These are phyloP conservation scores for Parapsyche elsis DNA, from an alignment of 1,140 invertebrate species.

Conservation along the genomic window DNA sequence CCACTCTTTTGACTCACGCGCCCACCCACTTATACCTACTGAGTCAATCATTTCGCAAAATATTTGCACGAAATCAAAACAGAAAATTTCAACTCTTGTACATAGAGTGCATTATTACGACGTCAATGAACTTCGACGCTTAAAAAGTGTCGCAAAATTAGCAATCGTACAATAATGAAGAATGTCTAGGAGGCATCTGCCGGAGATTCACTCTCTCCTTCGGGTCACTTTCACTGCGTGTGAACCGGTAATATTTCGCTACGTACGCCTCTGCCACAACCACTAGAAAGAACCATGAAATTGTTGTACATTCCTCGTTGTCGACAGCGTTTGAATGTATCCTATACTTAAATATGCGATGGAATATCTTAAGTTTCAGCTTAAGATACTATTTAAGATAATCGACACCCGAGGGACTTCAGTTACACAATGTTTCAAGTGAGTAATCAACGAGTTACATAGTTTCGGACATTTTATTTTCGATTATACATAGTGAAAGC, in stretches of 20 bases:
- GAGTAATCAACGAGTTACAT: not conserved
- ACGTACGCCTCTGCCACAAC: not conserved
- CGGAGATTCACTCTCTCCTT: not conserved
- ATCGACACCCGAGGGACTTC: not conserved
- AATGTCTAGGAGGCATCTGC: not conserved
- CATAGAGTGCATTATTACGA: too few relatives aligned
- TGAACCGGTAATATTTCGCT: constrained; percentile 8
- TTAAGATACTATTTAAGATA: too few relatives aligned
- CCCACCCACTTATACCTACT: too few relatives aligned
- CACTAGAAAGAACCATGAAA: not conserved
- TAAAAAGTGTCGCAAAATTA: too few relatives aligned
- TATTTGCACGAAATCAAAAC: too few relatives aligned
- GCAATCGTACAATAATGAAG: too few relatives aligned
- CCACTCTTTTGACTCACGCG: too few relatives aligned
- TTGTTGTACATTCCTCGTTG: not conserved
- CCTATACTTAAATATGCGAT: not conserved
- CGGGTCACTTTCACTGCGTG: constrained; percentile 13
- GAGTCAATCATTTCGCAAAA: too few relatives aligned
- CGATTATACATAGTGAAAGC: not conserved
- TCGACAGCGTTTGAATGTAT: not conserved
- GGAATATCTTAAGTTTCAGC: not conserved
- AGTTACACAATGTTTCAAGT: not conserved
- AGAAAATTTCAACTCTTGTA: too few relatives aligned
- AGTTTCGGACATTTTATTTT: not conserved
- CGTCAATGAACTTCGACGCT: too few relatives aligned